Evolutionary conservation across 2,113 vertebrate genomes (phyloP).

Genomic region (Burhinus bistriatus): DNA sequence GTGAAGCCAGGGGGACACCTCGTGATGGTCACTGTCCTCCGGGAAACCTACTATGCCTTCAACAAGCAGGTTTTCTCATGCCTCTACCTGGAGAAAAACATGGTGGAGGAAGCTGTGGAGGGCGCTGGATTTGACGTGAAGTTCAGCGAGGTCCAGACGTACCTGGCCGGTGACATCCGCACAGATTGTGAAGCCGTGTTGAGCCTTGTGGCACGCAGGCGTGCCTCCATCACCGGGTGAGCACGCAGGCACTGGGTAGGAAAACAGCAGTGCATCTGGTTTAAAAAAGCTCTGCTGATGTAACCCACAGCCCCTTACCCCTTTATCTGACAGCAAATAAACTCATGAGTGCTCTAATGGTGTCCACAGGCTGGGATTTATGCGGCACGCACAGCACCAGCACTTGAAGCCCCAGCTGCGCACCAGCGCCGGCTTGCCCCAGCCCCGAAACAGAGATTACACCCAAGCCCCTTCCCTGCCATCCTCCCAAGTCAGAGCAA

Average conservation of each 20-base stretch:
- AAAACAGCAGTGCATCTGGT: fast-evolving
- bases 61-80: slow-evolving; percentile 58
- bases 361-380: fast-evolving
- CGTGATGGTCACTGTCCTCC: slow-evolving; percentile 44
- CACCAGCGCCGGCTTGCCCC: background rate
- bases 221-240: fast-evolving
- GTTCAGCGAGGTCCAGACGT: background rate
- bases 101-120: background rate
- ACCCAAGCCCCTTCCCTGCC: background rate
- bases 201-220: background rate
- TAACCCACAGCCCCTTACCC: background rate
- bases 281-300: background rate
- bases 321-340: background rate
- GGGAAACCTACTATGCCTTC: slow-evolving; percentile 58
- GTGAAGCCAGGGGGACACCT: slow-evolving; percentile 67
- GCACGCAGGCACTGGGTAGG: fast-evolving
- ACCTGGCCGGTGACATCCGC: fast-evolving
- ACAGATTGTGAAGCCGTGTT: background rate
- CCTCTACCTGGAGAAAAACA: slow-evolving; percentile 17
- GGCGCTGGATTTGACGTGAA: slow-evolving; percentile 36
- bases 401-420: background rate
- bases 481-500: background rate
- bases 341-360: fast-evolving
- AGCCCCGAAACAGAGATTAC: background rate
- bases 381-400: fast-evolving